Evolutionary conservation across 2,888 invertebrate species (phyloP), one percentile per base, ranked within the genome.

Genomic region (Sarcophaga carnaria): DNA sequence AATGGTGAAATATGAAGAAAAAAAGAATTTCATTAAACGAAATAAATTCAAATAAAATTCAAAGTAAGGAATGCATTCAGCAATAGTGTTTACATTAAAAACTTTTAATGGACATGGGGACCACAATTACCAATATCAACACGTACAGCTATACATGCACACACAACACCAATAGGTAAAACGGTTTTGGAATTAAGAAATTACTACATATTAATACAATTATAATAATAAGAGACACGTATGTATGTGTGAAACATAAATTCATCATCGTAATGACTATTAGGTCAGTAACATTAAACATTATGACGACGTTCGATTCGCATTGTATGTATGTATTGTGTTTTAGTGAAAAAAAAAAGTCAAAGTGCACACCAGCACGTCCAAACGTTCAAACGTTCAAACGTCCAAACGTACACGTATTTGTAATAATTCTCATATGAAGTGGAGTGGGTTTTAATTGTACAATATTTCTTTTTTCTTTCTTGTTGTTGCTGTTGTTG

Each of bases 321-420:
- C 5, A 54, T 54, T 12, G 12, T 47, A 49, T 27, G 27, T 27
- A 37, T 37, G 37, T 17, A 14, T 14, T 17, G 17, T 54, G 4
- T 54, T 54, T 54, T 8, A 54, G 17, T 54, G 54, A 14, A 17
- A n/a, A 14, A 17, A n/a, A 22, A 59, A 82, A 82, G 77, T 80
- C 77, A 80, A 83, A 86, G 83, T 83, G 80, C 80, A 74, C 74
- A 62, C n/a, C 25, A 45, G 80, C 86, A 86, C 86, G 83, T 86
- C 47, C 75, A 25, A 14, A 86, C 86, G 83, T 86, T 59, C 75
- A 49, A 14, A 22, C 22, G 22, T 22, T 1, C 22, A 22, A 22
- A 22, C 22, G 22, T 22, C 22, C 22, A 22, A 22, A 62, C 63
- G 54, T 59, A 64, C 74, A 67, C 62, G 70, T 80, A 76, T 37